These are phyloP conservation scores for Zaprionus ghesquierei DNA, from an alignment of 1,140 invertebrate genomes.

Conservation along the genomic window DNA sequence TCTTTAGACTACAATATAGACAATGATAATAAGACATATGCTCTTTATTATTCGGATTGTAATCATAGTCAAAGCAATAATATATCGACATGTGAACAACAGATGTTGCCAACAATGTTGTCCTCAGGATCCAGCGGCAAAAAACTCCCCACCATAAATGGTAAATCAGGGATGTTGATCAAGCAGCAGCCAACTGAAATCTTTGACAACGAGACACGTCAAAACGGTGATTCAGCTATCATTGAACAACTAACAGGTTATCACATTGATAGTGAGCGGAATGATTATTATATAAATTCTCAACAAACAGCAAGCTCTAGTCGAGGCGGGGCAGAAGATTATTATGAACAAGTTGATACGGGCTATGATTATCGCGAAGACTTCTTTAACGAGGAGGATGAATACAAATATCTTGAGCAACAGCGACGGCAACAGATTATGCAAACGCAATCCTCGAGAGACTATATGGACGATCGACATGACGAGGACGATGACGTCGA, in stretches of 20 bases:
- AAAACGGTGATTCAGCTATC: slow-evolving; percentile 30
- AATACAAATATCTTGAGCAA: slow-evolving; percentile 79
- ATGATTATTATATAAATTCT: slow-evolving; percentile 73
- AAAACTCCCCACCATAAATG: slow-evolving; percentile 81
- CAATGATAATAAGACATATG: slow-evolving; percentile 30
- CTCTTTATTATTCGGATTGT: slow-evolving; percentile 49
- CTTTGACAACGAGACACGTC: slow-evolving; percentile 62
- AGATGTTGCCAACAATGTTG: slow-evolving; percentile 60
- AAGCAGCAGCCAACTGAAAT: slow-evolving; percentile 80
- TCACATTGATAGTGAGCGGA: slow-evolving; percentile 69
- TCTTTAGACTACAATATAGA: background rate
- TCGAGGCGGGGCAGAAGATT: slow-evolving; percentile 66
- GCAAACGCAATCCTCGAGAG: slow-evolving; percentile 57
- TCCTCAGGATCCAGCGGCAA: slow-evolving; percentile 67
- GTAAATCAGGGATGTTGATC: slow-evolving; percentile 68
- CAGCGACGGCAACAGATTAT: slow-evolving; percentile 67
- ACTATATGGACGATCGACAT: slow-evolving; percentile 51
- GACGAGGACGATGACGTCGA: slow-evolving; percentile 55
- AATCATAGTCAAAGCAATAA: slow-evolving; percentile 39
- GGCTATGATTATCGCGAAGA: slow-evolving; percentile 82
- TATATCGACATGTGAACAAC: slow-evolving; percentile 17
- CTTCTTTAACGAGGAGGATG: slow-evolving; percentile 82
- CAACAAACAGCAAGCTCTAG: slow-evolving; percentile 81
- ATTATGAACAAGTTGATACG: slow-evolving; percentile 72
- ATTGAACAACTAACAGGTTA: slow-evolving; percentile 51